Percentiles rank a stretch among this genome's conserved stretches.
Conservation (phyloP, 2,888 invertebrate species). For the Coleophora deauratella region DNA sequence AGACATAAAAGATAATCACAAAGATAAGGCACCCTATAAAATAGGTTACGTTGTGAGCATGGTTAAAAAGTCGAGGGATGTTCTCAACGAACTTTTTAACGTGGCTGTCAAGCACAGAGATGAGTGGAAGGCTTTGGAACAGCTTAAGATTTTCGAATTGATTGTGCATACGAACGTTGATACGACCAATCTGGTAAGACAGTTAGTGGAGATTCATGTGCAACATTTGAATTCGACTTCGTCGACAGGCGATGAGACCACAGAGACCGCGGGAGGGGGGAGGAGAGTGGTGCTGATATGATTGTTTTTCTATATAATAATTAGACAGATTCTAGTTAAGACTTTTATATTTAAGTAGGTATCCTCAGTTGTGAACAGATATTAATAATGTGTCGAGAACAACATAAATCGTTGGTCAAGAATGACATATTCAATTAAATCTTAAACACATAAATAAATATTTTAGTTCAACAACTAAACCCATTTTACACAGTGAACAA, state of each 20-base stretch:
- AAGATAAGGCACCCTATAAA: conserved; percentile 34
- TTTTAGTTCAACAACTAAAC: too few relatives aligned
- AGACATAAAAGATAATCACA: conserved; percentile 27
- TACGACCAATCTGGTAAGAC: conserved; percentile 46
- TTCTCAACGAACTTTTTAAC: conserved; percentile 52
- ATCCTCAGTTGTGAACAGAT: too few relatives aligned
- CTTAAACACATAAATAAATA: too few relatives aligned
- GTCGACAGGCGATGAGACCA: background rate
- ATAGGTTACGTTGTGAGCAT: conserved; percentile 50
- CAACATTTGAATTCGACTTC: conserved; percentile 31
- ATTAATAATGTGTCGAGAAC: too few relatives aligned
- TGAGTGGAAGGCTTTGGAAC: conserved; percentile 53
- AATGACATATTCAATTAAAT: too few relatives aligned
- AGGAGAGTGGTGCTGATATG: background rate
- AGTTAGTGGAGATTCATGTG: conserved; percentile 47
- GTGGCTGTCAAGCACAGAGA: conserved; percentile 52
- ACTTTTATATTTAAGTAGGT: too few relatives aligned
- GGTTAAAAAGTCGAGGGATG: conserved; percentile 48
- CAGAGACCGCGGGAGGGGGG: background rate
- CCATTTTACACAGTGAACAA: too few relatives aligned
- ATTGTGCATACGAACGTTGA: conserved; percentile 60
- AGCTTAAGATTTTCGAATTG: conserved; percentile 53
- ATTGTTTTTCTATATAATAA: too few relatives aligned
- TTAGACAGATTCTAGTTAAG: too few relatives aligned
- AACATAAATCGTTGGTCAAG: too few relatives aligned